Evolutionary conservation across 2,113 vertebrate species (phyloP).

Genomic region (Trochalopteron elliotii): DNA sequence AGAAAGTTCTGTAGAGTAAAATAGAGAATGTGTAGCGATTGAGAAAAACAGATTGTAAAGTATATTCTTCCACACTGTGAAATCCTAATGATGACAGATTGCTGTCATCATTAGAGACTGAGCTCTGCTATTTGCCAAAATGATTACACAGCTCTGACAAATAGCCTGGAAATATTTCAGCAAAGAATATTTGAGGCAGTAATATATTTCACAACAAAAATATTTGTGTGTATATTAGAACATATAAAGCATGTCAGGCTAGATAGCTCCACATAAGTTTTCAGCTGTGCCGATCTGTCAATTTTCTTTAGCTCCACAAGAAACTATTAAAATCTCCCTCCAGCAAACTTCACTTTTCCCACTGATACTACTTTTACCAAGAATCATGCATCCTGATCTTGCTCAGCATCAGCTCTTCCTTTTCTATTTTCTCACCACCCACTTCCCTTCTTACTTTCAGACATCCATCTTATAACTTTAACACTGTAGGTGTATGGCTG

Average conservation of each 20-base stretch:
- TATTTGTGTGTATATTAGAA: slow-evolving; percentile 17
- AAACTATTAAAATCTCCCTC: background rate
- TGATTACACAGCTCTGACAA: slow-evolving; percentile 38
- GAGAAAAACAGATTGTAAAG: slow-evolving; percentile 49
- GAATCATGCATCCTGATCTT: background rate
- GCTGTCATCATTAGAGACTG: slow-evolving; percentile 46
- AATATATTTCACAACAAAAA: slow-evolving; percentile 8
- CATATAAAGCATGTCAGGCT: background rate
- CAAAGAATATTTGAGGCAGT: background rate
- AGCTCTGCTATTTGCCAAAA: slow-evolving; percentile 48
- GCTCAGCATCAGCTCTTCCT: background rate
- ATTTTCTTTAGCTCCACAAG: background rate
- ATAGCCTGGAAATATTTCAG: slow-evolving; percentile 27
- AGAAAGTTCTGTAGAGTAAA: background rate
- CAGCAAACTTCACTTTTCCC: background rate
- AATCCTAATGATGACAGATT: slow-evolving; percentile 53
- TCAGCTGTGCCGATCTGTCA: background rate
- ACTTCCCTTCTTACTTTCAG: background rate
- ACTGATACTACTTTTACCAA: background rate
- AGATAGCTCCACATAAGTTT: background rate
- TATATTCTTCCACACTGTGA: slow-evolving; percentile 19
- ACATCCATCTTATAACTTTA: background rate
- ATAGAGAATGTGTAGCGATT: background rate
- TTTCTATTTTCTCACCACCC: slow-evolving; percentile 29
- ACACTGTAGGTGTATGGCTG: background rate